Base-by-base conservation (phyloP, 64 coral and sea anemone species). In the Pocillopora verrucosa region DNA sequence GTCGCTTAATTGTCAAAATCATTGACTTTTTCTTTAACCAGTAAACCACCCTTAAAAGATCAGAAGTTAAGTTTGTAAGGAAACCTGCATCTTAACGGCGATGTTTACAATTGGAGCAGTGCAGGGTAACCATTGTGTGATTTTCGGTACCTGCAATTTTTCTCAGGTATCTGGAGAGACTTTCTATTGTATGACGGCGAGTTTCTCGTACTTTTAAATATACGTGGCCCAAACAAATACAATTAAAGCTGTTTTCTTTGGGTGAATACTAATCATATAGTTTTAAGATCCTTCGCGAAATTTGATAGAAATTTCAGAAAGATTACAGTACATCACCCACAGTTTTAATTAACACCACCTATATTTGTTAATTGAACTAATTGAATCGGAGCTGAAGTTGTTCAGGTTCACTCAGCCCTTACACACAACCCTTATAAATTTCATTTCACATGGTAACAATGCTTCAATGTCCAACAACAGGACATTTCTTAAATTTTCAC, bases 201-300 rank as follows among this genome's bases (percentile, higher is more conserved):
- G 13, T 12, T 73, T 72, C 58, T 85, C 41, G 61, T 68, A 72
- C 12, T 22, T 41, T 56, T 72, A 62, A 83, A 83, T 13, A 41
- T 83, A 83, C 80, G 80, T 83, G 80, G 80, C 80, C 45, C 20
- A 85, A 85, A 83, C 80, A 83, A 73, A 72, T 38, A 73, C 4
- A 84, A 58, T 12, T 20, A 85, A 19, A 10, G 14, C 22, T 36
- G 13, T 65, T 36, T 70, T 70, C n/a, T 30, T 70, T 11, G 11
- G 34, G 14, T 26, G 20, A 24, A 57, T 62, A 11, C 60, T 14
- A 62, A 81, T 70, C 25, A 11, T 10, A 24, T n/a, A 20, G 11
- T 24, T 20, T 0, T 24, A 24, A 70, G 67, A n/a, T 1, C 11
- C 20, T 10, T 51, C 17, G 16, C 37, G 36, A 77, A 57, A 22